Percentiles rank a stretch among this genome's conserved stretches.
These are phyloP conservation scores for Ahaetulla prasina DNA, from an alignment of 2,113 vertebrate genomes.

Conservation along the genomic window DNA sequence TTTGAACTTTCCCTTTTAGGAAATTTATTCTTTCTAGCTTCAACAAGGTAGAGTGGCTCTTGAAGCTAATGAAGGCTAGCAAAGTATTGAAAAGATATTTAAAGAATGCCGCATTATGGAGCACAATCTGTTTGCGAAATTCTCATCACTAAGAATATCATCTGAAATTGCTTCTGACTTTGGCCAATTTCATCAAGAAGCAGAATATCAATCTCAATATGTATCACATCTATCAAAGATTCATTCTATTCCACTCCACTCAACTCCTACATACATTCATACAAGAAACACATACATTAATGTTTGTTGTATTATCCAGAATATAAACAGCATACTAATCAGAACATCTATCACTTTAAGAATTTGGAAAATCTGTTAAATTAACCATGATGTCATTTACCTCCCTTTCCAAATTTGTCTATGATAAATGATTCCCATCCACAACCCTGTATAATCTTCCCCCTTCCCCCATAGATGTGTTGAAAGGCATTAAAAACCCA, in stretches of 20 bases:
- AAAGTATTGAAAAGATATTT: not conserved
- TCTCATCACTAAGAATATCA: not conserved
- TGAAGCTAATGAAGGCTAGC: not conserved
- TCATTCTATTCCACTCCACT: not conserved
- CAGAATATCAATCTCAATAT: not conserved
- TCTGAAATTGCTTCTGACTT: not conserved
- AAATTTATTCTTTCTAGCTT: not conserved
- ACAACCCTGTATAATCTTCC: not conserved
- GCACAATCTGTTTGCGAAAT: not conserved
- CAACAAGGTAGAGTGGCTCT: not conserved
- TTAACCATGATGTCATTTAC: not conserved
- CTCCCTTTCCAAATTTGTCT: not conserved
- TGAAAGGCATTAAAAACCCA: not conserved
- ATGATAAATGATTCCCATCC: not conserved
- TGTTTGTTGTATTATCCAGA: not conserved
- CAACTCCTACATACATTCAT: not conserved
- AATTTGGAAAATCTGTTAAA: not conserved
- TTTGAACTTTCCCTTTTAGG: not conserved
- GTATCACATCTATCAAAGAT: not conserved
- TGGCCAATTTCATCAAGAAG: not conserved
- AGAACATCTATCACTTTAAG: not conserved
- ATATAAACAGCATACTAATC: not conserved
- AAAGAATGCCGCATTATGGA: not conserved
- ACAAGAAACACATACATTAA: not conserved
- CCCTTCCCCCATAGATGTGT: not conserved